These are phyloP conservation scores for Narcine bancroftii DNA, from an alignment of 2,113 vertebrate species.

Conservation along the genomic window DNA sequence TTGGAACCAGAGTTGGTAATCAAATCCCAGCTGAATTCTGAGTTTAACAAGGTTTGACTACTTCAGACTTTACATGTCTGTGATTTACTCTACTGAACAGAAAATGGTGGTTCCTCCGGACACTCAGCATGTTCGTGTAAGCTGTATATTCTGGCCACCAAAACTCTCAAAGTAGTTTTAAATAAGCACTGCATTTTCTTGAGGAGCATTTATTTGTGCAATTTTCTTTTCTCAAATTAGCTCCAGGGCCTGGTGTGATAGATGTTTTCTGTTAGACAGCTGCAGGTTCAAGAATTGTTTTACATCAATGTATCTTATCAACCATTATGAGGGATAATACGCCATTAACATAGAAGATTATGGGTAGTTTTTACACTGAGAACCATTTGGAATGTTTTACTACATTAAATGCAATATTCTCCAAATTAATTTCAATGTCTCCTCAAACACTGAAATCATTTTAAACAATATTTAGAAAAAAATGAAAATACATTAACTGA, in stretches of 20 bases:
- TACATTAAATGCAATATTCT: neutral
- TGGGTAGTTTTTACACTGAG: neutral
- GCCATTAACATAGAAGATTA: neutral
- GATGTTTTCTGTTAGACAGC: neutral
- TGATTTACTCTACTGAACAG: neutral
- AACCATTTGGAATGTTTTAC: neutral
- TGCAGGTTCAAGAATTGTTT: neutral
- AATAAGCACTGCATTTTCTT: too few species aligned
- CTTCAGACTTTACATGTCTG: neutral
- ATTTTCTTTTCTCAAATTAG: too few species aligned
- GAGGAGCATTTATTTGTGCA: too few species aligned
- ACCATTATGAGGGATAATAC: neutral
- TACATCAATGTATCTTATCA: neutral
- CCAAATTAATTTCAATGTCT: neutral
- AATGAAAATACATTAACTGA: too few species aligned
- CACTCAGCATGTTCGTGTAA: too few species aligned
- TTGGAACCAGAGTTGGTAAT: neutral
- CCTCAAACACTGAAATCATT: neutral
- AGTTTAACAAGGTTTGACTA: neutral
- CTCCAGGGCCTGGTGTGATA: too few species aligned
- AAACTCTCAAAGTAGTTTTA: too few species aligned
- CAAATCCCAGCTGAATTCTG: neutral
- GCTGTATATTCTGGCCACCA: too few species aligned
- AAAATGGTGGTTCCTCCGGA: neutral
- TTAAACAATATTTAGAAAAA: neutral